Base-by-base conservation (phyloP, 2,113 vertebrate species). In the Dromas ardeola region DNA sequence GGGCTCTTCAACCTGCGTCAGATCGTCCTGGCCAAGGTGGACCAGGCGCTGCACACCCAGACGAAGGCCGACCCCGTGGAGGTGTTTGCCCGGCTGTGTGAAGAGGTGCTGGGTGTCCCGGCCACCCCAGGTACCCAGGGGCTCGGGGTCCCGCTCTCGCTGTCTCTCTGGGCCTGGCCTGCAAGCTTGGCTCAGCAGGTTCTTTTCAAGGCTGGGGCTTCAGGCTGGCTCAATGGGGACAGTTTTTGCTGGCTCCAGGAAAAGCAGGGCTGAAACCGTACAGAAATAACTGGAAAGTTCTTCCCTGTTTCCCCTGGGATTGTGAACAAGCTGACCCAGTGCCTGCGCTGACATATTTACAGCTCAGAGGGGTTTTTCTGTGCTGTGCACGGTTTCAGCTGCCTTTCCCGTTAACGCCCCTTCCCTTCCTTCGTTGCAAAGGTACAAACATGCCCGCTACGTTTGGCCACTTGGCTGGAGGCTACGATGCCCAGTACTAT, bases 371-470 rank as follows among this genome's bases (percentile, higher is more conserved):
- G 22, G 1, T 8, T 58, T 85, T 36, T 27, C 50, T 17, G 0
- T 10, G 13, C 69, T 3, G 7, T 3, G 45, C 14, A 10, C 3
- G 0, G 8, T 42, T 65, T 65, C 47, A 25, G 53, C 26, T 13
- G 30, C 49, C 23, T 17, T 49, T 62, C 61, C 63, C 4, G 2
- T 36, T 66, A 56, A 81, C 5, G 0, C 23, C 52, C 45, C 10
- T 17, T 49, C 74, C 29, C 34, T 36, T 42, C 76, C 67, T 81
- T n/a, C 43, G 6, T n/a, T 25, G 12, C 78, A 6, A 88, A 99
- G 99, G 98, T 30, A 99, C 99, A 10, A 99, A 99, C 98, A 99
- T 99, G 99, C 99, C 99, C 0, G 99, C 99, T 3, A 99, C 99
- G 1, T 99, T 99, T 1, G 99, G 99, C 32, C 99, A 99, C 97